These are phyloP conservation scores for Sesia apiformis DNA, from an alignment of 2,888 invertebrate genomes.

Conservation along the genomic window DNA sequence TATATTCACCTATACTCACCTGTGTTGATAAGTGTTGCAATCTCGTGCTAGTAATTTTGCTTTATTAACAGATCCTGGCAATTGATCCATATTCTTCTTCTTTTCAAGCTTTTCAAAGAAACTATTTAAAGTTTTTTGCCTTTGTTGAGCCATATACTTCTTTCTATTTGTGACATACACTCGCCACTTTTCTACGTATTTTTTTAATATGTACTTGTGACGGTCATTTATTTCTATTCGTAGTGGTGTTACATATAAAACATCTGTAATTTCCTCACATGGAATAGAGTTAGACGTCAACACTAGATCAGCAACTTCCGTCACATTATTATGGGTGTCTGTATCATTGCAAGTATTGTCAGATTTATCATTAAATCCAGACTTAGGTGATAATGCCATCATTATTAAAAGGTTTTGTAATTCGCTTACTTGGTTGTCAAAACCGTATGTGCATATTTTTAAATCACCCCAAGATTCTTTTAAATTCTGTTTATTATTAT, in stretches of 20 bases:
- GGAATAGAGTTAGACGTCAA: conserved; percentile 4
- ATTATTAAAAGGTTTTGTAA: conserved; percentile 48
- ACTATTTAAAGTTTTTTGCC: conserved; percentile 39
- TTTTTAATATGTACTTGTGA: conserved; percentile 31
- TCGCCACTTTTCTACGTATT: conserved; percentile 50
- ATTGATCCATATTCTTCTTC: conserved; percentile 26
- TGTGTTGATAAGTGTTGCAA: conserved; percentile 57
- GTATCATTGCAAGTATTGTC: conserved; percentile 4
- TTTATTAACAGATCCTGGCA: conserved; percentile 28
- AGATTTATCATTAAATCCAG: conserved; percentile 18
- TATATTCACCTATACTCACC: conserved; percentile 22
- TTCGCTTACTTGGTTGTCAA: conserved; percentile 23
- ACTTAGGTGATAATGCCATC: conserved; percentile 43
- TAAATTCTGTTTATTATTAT: too few species aligned
- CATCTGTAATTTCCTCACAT: conserved; percentile 5
- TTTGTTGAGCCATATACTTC: conserved; percentile 30
- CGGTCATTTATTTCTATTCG: conserved; percentile 27
- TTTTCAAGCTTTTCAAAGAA: conserved; percentile 59
- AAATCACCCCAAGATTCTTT: neutral
- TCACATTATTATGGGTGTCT: neutral
- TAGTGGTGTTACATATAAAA: conserved; percentile 38
- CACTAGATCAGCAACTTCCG: conserved; percentile 1
- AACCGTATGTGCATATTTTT: neutral
- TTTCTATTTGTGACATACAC: conserved; percentile 31
- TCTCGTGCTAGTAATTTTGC: conserved; percentile 39